Conservation (phyloP, 2,888 invertebrate species). For the Epinotia bilunana region DNA sequence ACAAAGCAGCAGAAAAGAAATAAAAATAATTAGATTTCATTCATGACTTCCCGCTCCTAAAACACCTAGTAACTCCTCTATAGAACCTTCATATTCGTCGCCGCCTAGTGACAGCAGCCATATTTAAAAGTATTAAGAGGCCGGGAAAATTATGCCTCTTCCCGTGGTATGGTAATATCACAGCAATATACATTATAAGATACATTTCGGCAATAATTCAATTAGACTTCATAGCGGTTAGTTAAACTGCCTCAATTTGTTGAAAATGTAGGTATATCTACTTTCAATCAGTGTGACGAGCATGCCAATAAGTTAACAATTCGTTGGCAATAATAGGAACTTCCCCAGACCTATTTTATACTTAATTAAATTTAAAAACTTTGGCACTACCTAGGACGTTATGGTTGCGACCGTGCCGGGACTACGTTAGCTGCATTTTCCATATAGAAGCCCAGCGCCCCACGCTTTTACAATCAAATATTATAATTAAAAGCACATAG, state of each 20-base stretch:
- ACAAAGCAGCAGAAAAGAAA: neutral
- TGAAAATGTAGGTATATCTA: neutral
- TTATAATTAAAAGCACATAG: no score
- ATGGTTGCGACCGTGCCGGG: no score
- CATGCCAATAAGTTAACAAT: no score
- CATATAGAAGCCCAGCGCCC: no score
- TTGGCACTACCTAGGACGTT: no score
- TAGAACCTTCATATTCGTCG: slow-evolving; percentile 3
- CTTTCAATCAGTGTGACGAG: neutral
- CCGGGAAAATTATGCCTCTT: neutral
- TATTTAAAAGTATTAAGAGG: slow-evolving; percentile 1
- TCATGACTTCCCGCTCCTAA: slow-evolving; percentile 19
- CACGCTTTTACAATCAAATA: no score
- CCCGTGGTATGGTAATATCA: neutral
- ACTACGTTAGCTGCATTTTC: no score
- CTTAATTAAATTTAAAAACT: no score
- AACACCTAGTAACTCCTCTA: slow-evolving; percentile 19
- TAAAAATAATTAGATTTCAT: slow-evolving; percentile 15
- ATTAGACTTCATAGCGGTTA: neutral
- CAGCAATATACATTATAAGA: neutral
- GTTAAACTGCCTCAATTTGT: neutral
- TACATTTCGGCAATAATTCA: neutral
- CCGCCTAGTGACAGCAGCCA: slow-evolving; percentile 1
- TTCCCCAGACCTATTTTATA: no score
- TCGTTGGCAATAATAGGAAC: no score